Base-by-base conservation (phyloP, 2,797 vertebrate genomes). In the Synanceia verrucosa region DNA sequence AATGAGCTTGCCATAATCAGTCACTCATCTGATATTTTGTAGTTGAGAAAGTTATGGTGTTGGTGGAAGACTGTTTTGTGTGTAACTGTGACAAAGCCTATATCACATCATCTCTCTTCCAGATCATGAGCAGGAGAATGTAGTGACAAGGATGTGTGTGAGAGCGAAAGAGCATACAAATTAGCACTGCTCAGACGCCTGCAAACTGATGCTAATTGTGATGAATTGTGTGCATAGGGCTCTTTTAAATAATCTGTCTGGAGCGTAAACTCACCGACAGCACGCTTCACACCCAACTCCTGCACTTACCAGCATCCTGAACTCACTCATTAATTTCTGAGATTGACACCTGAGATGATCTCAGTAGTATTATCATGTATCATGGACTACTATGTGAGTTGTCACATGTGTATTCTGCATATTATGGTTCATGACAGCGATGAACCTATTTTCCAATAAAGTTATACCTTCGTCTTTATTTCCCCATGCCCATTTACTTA, bases 191-290 rank as follows among this genome's bases (percentile, higher is more conserved):
- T 74, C 46, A 34, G 11, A 69, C 34, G 46, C 44, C 44, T 47
- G 48, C 68, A 58, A 79, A 79, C 21, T 55, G 63, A 23, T 84
- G 56, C 64, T 81, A 77, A 81, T 65, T 81, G 73, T 80, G 81
- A 86, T 87, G 62, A 86, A 83, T 77, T 77, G 75, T 68, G 71
- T 39, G 28, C 29, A 33, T 7, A n/a, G 18, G 39, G 29, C 28
- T 29, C 4, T 50, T 65, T 79, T 48, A 50, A 79, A 76, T 31
- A 73, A 56, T 70, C 69, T 41, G 62, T 77, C 64, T 63, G 52
- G 65, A 68, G 70, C 57, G 65, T 61, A 69, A 73, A 72, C 58
- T 73, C 67, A 47, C 68, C 70, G 60, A 65, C 73, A 44, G 46
- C 41, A 31, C 31, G 34, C 9, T 60, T 60, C 68, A 58, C 33